Evolutionary conservation across 2,888 invertebrate genomes (phyloP).

Genomic region (Dromius quadrimaculatus): DNA sequence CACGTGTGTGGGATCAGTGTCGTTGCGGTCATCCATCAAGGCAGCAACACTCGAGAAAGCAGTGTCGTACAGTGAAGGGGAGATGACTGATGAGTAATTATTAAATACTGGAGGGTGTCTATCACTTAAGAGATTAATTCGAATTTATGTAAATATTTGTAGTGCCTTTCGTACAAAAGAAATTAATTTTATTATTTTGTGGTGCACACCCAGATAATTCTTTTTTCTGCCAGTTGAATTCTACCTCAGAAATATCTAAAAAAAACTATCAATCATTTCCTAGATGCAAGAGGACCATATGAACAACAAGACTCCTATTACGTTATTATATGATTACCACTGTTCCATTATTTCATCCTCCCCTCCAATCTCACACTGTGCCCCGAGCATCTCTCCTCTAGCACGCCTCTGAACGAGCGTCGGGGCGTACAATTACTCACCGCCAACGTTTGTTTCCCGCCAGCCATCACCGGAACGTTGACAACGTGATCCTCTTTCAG

Average conservation of each 20-base stretch:
- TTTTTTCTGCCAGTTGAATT: too few relatives aligned
- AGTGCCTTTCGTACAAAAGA: not conserved
- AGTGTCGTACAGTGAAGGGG: not conserved
- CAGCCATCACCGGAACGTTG: conserved; percentile 47
- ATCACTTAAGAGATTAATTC: not conserved
- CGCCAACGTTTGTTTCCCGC: conserved; percentile 43
- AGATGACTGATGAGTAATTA: not conserved
- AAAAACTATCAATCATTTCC: too few relatives aligned
- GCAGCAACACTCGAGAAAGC: conserved; percentile 2
- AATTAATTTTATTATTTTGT: not conserved
- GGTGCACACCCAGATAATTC: not conserved
- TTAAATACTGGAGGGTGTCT: not conserved
- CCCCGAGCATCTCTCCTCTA: not conserved
- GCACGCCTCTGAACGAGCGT: not conserved
- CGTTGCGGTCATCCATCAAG: conserved; percentile 63
- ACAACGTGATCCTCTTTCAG: conserved; percentile 53
- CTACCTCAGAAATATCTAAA: too few relatives aligned
- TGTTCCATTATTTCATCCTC: not conserved
- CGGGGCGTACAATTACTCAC: conserved; percentile 48
- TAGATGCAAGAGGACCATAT: too few relatives aligned
- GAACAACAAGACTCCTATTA: not conserved
- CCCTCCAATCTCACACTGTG: not conserved
- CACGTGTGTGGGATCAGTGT: conserved; percentile 65
- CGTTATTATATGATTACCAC: not conserved
- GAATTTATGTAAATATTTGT: not conserved